Base-by-base conservation (phyloP, 2,113 vertebrate genomes). In the Lampris incognitus region DNA sequence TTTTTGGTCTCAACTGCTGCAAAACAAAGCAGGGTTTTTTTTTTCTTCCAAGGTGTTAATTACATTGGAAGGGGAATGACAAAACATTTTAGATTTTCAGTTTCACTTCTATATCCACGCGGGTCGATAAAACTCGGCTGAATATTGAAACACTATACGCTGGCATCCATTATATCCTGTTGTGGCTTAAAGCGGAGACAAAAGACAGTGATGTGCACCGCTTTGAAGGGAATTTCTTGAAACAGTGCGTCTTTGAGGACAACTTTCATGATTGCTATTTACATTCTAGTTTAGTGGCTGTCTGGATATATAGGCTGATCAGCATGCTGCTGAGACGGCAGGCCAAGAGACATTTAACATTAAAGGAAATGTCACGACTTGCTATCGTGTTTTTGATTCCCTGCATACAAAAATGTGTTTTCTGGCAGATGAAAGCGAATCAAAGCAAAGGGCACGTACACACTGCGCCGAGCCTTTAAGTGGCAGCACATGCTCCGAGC, bases 401-500 rank as follows among this genome's bases (percentile, higher is more conserved):
- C 54, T 69, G 67, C 76, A 50, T 65, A 58, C 7, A 60, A 71
- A 81, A 67, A 8, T 70, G 67, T 8, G 4, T 6, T 77, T 61
- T 64, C 37, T 46, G 66, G 73, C 46, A 72, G 84, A 88, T 87
- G 41, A 88, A 84, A 84, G 42, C 52, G 82, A 78, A 81, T 76
- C 69, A 76, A 84, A 80, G 55, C 66, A 71, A 70, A 78, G 60
- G 69, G 61, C 68, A 72, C 40, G 2, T 69, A 67, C 68, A 74
- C 52, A 5, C 2, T 57, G 60, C 24, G 9, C 46, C 38, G 61
- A 72, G 65, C 81, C 66, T 74, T 81, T 63, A 74, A 85, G 78
- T 81, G 72, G 83, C 72, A 68, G 56, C 50, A 5, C 66, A 69
- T 63, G 51, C 59, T 61, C 38, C 10, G 65, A 73, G 68, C 72